Evolutionary conservation across 2,888 invertebrate species (phyloP).

Genomic region (Leistus spinibarbis): DNA sequence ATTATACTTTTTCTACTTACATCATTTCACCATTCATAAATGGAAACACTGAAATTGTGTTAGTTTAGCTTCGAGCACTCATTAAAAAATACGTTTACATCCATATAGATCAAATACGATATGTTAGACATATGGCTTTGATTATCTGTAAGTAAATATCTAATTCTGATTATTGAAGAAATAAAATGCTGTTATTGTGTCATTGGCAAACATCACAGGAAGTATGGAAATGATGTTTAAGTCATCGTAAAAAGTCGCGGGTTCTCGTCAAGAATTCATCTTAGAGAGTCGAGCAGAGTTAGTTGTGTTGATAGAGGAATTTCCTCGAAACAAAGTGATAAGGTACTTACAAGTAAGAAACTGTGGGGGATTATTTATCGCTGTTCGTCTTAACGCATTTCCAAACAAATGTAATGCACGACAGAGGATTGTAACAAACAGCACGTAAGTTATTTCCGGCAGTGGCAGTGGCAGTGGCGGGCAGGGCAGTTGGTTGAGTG

Average conservation of each 20-base stretch:
- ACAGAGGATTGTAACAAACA: conserved; percentile 42
- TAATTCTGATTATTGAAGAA: no score
- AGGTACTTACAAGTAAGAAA: neutral
- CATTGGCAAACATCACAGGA: no score
- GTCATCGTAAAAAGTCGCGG: no score
- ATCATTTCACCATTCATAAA: neutral
- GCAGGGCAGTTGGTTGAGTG: neutral
- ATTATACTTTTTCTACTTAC: no score
- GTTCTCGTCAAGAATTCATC: no score
- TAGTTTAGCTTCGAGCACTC: no score
- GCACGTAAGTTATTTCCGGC: conserved; percentile 56
- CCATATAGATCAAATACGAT: no score
- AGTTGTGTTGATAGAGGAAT: neutral
- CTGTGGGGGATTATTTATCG: conserved; percentile 49
- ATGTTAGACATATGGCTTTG: no score
- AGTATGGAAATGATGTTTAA: no score
- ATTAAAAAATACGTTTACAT: no score
- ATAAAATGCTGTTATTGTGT: no score
- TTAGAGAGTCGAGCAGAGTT: neutral
- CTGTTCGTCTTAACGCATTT: conserved; percentile 57
- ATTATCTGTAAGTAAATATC: no score
- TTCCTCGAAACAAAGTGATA: conserved; percentile 18
- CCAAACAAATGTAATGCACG: conserved; percentile 48
- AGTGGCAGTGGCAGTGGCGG: neutral
- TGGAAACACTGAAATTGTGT: neutral